Evolutionary conservation across 2,888 invertebrate species (phyloP).

Genomic region (Caenorhabditis afra): DNA sequence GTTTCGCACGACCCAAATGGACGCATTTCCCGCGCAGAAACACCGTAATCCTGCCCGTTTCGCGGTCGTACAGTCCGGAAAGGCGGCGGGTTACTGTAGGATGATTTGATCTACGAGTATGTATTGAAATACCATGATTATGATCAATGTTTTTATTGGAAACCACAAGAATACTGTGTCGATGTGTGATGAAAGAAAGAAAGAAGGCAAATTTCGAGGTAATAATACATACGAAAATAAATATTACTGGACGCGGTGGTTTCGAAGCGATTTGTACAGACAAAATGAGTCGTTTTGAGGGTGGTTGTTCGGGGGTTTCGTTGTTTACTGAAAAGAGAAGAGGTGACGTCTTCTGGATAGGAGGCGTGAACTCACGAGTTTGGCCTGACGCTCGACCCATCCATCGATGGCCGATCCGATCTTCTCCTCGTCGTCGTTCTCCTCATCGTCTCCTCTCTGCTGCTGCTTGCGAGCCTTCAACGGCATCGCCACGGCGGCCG

Average conservation of each 20-base stretch:
- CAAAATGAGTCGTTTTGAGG: neutral
- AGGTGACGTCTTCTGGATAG: too few relatives aligned
- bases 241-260: constrained; percentile 36
- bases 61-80: constrained; percentile 34
- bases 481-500: constrained; percentile 74
- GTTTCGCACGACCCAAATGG: constrained; percentile 48
- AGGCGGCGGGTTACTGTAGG: constrained; percentile 43
- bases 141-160: neutral
- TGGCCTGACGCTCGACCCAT: constrained; percentile 72
- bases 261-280: constrained; percentile 43
- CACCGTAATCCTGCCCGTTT: constrained; percentile 58
- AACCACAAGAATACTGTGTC: constrained; percentile 42
- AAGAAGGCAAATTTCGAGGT: constrained; percentile 25
- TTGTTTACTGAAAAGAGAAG: constrained; percentile 44
- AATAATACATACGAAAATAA: constrained; percentile 48
- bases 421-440: constrained; percentile 67
- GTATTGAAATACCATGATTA: too few relatives aligned
- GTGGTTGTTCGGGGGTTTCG: constrained; percentile 1
- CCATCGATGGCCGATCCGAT: constrained; percentile 72
- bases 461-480: constrained; percentile 63
- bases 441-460: constrained; percentile 57
- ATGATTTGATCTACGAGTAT: neutral
- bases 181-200: constrained; percentile 1
- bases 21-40: constrained; percentile 46
- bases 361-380: constrained; percentile 55